phyloP scores from a whole-genome alignment of 2,797 vertebrate species.

The Hapalemur alaotrensis region DNA sequence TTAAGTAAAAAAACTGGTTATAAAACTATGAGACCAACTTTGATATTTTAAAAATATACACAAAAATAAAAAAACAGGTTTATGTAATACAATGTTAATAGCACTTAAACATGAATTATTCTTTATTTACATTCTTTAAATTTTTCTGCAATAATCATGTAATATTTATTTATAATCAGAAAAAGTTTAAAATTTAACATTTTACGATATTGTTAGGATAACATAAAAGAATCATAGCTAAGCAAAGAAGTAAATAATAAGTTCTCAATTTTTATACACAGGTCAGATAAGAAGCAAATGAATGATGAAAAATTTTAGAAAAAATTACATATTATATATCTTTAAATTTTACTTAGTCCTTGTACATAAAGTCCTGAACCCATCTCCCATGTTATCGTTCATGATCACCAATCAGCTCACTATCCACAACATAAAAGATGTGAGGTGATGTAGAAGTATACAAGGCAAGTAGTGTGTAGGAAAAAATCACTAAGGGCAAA shows the following conservation, averaged over 20 bases:
- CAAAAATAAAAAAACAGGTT: not conserved
- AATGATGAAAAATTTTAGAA: not conserved
- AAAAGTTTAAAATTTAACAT: conserved; percentile 35
- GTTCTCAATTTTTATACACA: not conserved
- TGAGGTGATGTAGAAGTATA: not conserved
- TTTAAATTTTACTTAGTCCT: not conserved
- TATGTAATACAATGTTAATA: not conserved
- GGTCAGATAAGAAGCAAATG: conserved; percentile 18
- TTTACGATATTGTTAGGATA: not conserved
- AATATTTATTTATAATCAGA: conserved; percentile 32
- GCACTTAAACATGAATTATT: not conserved
- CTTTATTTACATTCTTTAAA: conserved; percentile 11
- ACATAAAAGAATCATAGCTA: not conserved
- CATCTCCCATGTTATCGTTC: not conserved
- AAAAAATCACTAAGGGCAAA: not conserved
- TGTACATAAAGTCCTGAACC: not conserved
- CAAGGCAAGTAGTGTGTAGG: not conserved
- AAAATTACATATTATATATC: not conserved
- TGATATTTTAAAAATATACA: conserved; percentile 17
- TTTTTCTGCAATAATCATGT: not conserved
- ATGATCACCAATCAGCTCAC: not conserved
- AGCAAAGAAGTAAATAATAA: conserved; percentile 31
- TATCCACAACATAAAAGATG: not conserved
- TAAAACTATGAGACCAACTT: not conserved
- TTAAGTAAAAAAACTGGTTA: not conserved